Conservation (phyloP, 2,888 invertebrate genomes). For the Caenorhabditis zanzibari region DNA sequence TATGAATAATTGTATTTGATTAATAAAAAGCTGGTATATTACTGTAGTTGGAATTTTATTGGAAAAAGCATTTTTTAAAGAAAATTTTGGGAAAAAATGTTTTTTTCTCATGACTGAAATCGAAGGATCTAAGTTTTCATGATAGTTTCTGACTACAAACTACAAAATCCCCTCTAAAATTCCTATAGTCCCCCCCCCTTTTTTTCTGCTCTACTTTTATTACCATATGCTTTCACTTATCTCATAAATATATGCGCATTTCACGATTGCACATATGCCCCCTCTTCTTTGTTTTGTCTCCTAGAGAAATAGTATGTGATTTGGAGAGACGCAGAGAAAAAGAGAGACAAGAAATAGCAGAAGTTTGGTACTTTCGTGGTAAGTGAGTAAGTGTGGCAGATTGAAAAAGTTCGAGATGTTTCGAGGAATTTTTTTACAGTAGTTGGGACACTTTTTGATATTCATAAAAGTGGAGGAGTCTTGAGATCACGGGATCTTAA, state of each 20-base stretch:
- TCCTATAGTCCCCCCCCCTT: neutral
- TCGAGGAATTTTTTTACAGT: neutral
- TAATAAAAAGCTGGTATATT: too few species aligned
- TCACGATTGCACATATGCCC: conserved; percentile 16
- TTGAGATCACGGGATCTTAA: too few species aligned
- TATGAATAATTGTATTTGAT: too few species aligned
- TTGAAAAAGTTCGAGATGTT: conserved; percentile 23
- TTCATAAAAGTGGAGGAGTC: too few species aligned
- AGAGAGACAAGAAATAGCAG: neutral
- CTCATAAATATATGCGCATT: conserved; percentile 46
- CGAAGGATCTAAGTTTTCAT: too few species aligned
- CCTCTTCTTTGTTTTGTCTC: neutral
- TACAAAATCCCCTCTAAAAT: neutral
- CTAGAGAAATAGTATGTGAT: conserved; percentile 3
- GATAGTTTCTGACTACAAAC: neutral
- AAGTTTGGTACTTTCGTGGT: neutral
- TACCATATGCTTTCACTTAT: conserved; percentile 59
- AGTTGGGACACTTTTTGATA: too few species aligned
- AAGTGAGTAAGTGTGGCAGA: conserved; percentile 8
- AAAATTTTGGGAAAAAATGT: too few species aligned
- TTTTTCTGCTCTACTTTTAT: neutral
- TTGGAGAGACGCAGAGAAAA: conserved; percentile 11
- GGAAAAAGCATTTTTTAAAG: too few species aligned
- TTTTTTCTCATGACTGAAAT: too few species aligned
- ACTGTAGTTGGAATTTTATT: too few species aligned